Percentiles rank a stretch among this genome's conserved stretches.
Evolutionary conservation across 2,888 invertebrate species (phyloP).

Genomic region (Synanthedon formicaeformis): DNA sequence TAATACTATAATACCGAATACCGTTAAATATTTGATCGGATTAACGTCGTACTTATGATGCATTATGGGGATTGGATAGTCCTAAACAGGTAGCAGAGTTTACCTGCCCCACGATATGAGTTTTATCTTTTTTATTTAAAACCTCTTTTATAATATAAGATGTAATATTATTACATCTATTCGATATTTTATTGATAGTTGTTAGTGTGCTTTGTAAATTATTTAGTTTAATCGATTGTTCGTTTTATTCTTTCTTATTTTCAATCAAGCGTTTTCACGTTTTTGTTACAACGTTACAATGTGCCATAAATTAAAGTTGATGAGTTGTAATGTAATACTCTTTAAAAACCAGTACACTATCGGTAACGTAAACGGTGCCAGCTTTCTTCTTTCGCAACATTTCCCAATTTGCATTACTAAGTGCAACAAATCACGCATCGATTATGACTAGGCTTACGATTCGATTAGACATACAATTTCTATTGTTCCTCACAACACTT

Average conservation of each 20-base stretch:
- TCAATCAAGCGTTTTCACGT: no score
- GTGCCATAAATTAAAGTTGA: no score
- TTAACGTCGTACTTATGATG: constrained; percentile 55
- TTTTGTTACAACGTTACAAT: no score
- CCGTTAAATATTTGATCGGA: constrained; percentile 65
- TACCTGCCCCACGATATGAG: neutral
- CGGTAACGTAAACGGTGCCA: constrained; percentile 39
- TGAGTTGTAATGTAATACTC: constrained; percentile 1
- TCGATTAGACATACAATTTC: constrained; percentile 5
- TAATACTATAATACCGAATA: constrained; percentile 26
- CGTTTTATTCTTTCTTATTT: no score
- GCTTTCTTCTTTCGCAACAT: constrained; percentile 53
- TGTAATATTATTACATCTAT: no score
- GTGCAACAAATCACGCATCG: constrained; percentile 14
- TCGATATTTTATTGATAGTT: no score
- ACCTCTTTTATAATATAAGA: no score
- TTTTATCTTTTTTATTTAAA: no score
- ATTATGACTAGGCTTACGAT: neutral
- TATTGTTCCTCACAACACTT: constrained; percentile 7
- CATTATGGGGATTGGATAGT: constrained; percentile 21
- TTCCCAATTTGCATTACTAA: constrained; percentile 44
- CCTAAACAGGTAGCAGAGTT: constrained; percentile 1
- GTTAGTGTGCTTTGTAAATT: no score
- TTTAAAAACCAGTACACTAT: constrained; percentile 31
- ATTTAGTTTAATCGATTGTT: no score